Evolutionary conservation across 2,797 vertebrate genomes (phyloP).

Genomic region (Cuculus canorus): DNA sequence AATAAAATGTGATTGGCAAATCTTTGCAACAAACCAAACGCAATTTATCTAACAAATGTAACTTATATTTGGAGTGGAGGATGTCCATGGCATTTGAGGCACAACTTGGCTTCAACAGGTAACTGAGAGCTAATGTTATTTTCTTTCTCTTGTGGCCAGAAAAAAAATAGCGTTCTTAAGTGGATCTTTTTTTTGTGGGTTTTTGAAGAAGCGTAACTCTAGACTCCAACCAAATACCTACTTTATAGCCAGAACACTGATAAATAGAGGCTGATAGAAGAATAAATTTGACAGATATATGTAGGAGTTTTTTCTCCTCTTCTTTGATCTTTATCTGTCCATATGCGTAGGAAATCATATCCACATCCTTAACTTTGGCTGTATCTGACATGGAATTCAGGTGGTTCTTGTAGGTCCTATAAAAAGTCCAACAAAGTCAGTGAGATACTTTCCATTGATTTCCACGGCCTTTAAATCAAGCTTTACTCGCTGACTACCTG

Average conservation of each 20-base stretch:
- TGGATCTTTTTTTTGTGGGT: neutral
- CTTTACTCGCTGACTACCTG: neutral
- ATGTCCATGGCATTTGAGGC: neutral
- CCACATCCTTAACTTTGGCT: neutral
- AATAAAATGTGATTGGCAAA: neutral
- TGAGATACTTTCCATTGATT: neutral
- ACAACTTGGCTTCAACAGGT: neutral
- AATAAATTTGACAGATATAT: neutral
- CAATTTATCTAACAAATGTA: neutral
- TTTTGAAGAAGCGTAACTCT: conserved; percentile 1
- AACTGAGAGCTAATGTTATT: neutral
- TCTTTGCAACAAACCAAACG: neutral
- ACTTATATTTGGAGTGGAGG: neutral
- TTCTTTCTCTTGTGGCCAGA: neutral
- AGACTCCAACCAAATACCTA: neutral
- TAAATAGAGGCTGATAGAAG: conserved; percentile 5
- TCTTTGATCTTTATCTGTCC: conserved; percentile 48
- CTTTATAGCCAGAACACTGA: neutral
- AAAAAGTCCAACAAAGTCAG: neutral
- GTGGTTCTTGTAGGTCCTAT: neutral
- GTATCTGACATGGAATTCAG: neutral
- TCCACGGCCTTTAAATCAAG: neutral
- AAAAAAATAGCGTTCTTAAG: neutral
- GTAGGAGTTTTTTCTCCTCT: neutral
- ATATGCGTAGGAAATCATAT: conserved; percentile 28